Evolutionary conservation across 2,797 vertebrate species (phyloP).

Genomic region (Microctenopoma steveboyesi): DNA sequence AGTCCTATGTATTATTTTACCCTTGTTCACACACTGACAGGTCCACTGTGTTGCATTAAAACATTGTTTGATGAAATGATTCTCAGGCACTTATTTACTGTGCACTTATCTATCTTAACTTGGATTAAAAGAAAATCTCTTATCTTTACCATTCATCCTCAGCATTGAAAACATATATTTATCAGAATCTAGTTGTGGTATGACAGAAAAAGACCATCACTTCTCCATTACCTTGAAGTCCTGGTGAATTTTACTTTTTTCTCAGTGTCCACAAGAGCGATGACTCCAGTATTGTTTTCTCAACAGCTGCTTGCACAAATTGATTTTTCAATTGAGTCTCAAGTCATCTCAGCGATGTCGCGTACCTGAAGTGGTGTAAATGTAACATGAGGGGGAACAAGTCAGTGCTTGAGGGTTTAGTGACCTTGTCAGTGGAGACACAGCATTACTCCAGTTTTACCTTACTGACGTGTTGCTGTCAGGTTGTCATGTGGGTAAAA

Average conservation of each 20-base stretch:
- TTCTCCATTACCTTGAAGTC: constrained; percentile 35
- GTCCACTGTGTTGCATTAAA: too few relatives aligned
- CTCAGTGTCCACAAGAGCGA: constrained; percentile 40
- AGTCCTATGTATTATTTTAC: too few relatives aligned
- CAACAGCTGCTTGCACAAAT: constrained; percentile 60
- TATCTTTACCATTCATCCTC: too few relatives aligned
- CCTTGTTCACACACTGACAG: too few relatives aligned
- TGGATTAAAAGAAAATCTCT: too few relatives aligned
- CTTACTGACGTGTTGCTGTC: constrained; percentile 3
- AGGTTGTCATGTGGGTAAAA: constrained; percentile 13
- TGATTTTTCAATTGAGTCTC: constrained; percentile 45
- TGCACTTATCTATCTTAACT: too few relatives aligned
- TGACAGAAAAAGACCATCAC: neutral
- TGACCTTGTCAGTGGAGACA: constrained; percentile 61
- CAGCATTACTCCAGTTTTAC: constrained; percentile 45
- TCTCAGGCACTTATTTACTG: too few relatives aligned
- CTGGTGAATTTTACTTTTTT: constrained; percentile 13
- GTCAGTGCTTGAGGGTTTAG: constrained; percentile 21
- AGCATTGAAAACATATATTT: neutral
- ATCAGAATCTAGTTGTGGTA: neutral
- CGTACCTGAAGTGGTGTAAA: constrained; percentile 41
- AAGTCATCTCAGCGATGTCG: constrained; percentile 50
- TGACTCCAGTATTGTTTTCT: constrained; percentile 35
- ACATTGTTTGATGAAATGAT: too few relatives aligned
- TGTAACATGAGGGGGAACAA: constrained; percentile 33